These are phyloP conservation scores for Enteromius afrohamiltoni DNA, from an alignment of 2,797 vertebrate species.

Conservation along the genomic window DNA sequence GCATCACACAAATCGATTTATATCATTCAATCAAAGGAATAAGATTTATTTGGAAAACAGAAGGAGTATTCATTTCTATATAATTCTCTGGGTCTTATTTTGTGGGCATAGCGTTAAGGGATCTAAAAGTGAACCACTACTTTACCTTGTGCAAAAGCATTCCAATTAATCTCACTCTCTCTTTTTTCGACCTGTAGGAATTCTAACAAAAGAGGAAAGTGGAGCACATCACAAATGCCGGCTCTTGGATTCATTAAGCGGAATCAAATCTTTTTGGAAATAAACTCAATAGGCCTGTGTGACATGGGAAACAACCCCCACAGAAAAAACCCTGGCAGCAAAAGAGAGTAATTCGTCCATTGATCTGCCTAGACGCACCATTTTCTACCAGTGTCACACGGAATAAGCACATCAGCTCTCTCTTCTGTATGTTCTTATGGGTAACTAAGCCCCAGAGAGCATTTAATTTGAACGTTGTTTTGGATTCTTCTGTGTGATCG, in stretches of 20 bases:
- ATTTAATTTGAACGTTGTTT: slow-evolving; percentile 50
- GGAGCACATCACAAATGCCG: not conserved
- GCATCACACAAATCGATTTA: slow-evolving; percentile 55
- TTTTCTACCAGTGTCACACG: not conserved
- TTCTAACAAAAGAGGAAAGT: not conserved
- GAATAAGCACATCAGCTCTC: slow-evolving; percentile 13
- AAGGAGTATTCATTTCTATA: not conserved
- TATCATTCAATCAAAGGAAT: not conserved
- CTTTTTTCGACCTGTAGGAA: not conserved
- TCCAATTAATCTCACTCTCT: not conserved
- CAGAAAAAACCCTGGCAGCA: not conserved
- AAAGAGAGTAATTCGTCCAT: slow-evolving; percentile 41
- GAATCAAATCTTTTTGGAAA: slow-evolving; percentile 17
- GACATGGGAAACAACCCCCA: not conserved
- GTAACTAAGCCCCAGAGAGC: slow-evolving; percentile 65
- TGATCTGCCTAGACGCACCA: slow-evolving; percentile 27
- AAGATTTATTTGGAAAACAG: not conserved
- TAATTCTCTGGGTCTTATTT: not conserved
- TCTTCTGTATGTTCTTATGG: slow-evolving; percentile 65
- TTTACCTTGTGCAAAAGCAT: not conserved
- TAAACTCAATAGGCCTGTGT: not conserved
- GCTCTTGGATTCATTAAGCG: not conserved
- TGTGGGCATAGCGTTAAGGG: not conserved
- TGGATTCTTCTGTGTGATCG: slow-evolving; percentile 38
- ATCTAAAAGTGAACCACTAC: not conserved